Conservation (phyloP, 2,888 invertebrate genomes). For the Rotaria sp. region DNA sequence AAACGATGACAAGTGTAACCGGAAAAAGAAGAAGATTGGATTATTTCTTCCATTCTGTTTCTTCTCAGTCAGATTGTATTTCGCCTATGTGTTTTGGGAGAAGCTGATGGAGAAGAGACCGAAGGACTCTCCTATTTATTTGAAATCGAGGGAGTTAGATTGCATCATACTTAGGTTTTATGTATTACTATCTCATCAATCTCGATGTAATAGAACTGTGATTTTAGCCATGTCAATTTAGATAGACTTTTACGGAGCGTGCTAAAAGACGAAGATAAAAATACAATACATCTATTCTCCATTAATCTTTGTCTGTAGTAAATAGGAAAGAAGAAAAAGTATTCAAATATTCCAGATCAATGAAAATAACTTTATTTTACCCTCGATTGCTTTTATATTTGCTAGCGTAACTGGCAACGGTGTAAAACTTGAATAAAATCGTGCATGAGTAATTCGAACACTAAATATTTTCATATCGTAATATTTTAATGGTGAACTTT, state of each 20-base stretch:
- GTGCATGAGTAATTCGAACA: neutral
- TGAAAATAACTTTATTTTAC: neutral
- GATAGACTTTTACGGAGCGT: neutral
- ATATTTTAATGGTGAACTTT: neutral
- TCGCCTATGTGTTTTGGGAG: neutral
- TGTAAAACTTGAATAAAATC: neutral
- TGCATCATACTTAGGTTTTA: neutral
- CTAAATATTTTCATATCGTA: neutral
- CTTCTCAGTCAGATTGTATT: neutral
- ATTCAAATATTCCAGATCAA: neutral
- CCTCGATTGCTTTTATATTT: neutral
- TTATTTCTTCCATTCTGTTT: slow-evolving; percentile 10
- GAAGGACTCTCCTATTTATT: neutral
- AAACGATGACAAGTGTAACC: slow-evolving; percentile 20
- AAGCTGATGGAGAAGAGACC: neutral
- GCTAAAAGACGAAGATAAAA: neutral
- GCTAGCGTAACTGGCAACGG: neutral
- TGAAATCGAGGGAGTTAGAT: neutral
- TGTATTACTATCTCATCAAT: neutral
- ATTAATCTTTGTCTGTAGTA: neutral
- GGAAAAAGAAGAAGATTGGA: slow-evolving; percentile 19
- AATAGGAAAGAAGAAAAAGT: neutral
- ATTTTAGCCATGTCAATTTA: neutral
- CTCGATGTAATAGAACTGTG: neutral
- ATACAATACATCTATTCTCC: neutral